These are phyloP conservation scores for Emmelina monodactyla DNA, from an alignment of 2,888 invertebrate genomes.

Conservation along the genomic window DNA sequence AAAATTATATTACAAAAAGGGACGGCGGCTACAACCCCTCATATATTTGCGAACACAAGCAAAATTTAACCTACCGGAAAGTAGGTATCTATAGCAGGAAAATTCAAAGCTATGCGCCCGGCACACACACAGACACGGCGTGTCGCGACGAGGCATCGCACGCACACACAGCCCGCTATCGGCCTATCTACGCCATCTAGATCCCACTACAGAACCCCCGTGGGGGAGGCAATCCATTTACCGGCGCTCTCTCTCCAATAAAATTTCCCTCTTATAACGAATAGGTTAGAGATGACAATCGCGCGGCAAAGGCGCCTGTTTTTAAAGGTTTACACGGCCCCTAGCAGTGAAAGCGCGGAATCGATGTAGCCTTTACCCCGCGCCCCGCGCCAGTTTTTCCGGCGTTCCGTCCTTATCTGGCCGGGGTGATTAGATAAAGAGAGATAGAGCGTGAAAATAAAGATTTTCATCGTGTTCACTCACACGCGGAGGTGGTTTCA, in stretches of 20 bases:
- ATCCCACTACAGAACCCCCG: conserved; percentile 65
- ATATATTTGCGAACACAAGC: conserved; percentile 64
- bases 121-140: conserved; percentile 28
- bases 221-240: conserved; percentile 67
- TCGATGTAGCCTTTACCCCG: conserved; percentile 67
- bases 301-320: conserved; percentile 52
- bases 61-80: conserved; percentile 61
- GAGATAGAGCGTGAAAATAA: conserved; percentile 68
- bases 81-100: conserved; percentile 47
- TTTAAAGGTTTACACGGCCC: conserved; percentile 67
- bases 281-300: conserved; percentile 55
- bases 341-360: conserved; percentile 67
- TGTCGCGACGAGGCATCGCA: conserved; percentile 28
- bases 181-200: conserved; percentile 66
- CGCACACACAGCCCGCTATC: conserved; percentile 53
- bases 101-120: conserved; percentile 36
- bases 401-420: conserved; percentile 65
- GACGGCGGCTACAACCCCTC: conserved; percentile 54
- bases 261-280: conserved; percentile 44
- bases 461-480: conserved; percentile 67
- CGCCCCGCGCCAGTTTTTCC: conserved; percentile 64
- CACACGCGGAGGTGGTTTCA: conserved; percentile 47
- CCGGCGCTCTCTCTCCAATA: conserved; percentile 36
- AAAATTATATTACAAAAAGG: conserved; percentile 65
- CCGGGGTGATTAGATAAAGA: conserved; percentile 64